Base-by-base conservation (phyloP, 2,797 vertebrate species). In the Apogon hyalosoma region DNA sequence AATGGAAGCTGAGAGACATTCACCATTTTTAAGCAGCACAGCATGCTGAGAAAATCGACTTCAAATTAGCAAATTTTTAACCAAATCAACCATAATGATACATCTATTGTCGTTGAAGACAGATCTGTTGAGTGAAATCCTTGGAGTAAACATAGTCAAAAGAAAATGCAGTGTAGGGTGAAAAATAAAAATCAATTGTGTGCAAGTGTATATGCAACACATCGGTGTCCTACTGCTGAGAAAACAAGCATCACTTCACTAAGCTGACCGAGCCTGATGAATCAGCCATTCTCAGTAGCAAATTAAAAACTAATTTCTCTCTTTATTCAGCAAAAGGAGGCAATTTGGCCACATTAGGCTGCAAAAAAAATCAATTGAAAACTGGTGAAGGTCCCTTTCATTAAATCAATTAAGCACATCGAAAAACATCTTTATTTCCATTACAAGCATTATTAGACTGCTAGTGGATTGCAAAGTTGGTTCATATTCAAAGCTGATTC, bases 381-480 rank as follows among this genome's bases (percentile, higher is more conserved):
- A 77, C 55, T 40, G 56, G 64, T 71, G 69, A 82, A 28, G 51
- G 65, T 62, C 69, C 79, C 74, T 65, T 83, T 84, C 74, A 81
- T 85, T 84, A 84, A 87, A 86, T 82, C 83, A 88, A 90, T 87
- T 77, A 80, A 66, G 75, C 71, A 69, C 71, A 85, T 84, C 43
- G 69, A 82, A 78, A 86, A 86, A 84, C 79, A 85, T 85, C 83
- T 90, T 81, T 78, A 78, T 85, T 86, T 79, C 77, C 59, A 88
- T 84, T 87, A 82, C 43, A 59, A 68, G 69, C 75, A 69, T 77
- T 83, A 80, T 80, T 85, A 82, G 49, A 51, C 70, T 63, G 63
- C 68, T 68, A 81, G 42, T 62, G 54, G 70, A 77, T 70, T 38
- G 55, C 53, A 70, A 69, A 71, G 73, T 69, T 68, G 50, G 63